phyloP scores from a whole-genome alignment of 2,888 invertebrate genomes.

The Andrena bicolor region DNA sequence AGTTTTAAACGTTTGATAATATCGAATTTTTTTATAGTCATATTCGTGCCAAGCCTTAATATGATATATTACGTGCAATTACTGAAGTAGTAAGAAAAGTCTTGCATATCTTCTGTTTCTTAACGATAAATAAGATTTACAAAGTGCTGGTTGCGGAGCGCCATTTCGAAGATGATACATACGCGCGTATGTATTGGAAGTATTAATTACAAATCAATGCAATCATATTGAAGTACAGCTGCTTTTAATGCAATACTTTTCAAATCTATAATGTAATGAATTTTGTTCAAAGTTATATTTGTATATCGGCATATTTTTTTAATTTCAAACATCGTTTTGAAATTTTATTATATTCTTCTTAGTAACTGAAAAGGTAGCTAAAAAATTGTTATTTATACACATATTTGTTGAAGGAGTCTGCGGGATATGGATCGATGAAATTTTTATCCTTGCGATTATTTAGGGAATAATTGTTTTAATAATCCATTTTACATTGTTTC shows the following conservation, averaged over 20 bases:
- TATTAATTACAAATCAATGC: slow-evolving; percentile 24
- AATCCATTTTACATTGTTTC: slow-evolving; percentile 22
- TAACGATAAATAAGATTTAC: slow-evolving; percentile 30
- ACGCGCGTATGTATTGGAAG: slow-evolving; percentile 21
- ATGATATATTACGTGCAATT: slow-evolving; percentile 41
- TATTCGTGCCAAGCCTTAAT: slow-evolving; percentile 62
- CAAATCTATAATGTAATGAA: slow-evolving; percentile 23
- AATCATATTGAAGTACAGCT: slow-evolving; percentile 40
- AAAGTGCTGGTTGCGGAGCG: slow-evolving; percentile 8
- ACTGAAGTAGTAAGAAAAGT: slow-evolving; percentile 19
- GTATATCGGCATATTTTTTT: slow-evolving; percentile 32
- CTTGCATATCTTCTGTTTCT: slow-evolving; percentile 38
- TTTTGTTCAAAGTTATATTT: slow-evolving; percentile 31
- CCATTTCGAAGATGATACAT: slow-evolving; percentile 19
- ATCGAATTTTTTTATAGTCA: slow-evolving; percentile 51
- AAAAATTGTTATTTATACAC: slow-evolving; percentile 34
- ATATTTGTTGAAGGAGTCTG: slow-evolving; percentile 24
- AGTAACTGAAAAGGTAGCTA: slow-evolving; percentile 14
- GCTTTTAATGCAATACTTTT: slow-evolving; percentile 71
- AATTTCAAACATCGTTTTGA: slow-evolving; percentile 27
- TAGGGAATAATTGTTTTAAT: slow-evolving; percentile 33
- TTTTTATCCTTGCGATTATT: slow-evolving; percentile 22
- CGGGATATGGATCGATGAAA: slow-evolving; percentile 8
- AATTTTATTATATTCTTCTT: slow-evolving; percentile 12
- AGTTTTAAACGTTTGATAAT: slow-evolving; percentile 32